Conservation (phyloP, 2,113 vertebrate species). For the Bostrychus sinensis region DNA sequence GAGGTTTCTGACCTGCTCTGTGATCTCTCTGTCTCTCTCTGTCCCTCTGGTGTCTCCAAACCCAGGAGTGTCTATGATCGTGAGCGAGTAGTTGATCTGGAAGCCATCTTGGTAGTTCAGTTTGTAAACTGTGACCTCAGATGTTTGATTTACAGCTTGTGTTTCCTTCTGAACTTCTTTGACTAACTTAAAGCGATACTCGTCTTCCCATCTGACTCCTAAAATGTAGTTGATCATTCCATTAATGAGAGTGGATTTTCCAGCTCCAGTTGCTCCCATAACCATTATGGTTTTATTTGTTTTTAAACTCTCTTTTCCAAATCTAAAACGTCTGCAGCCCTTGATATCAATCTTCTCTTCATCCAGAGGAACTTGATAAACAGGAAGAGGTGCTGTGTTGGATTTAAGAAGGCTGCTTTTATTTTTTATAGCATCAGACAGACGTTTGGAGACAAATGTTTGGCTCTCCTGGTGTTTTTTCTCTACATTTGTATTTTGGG, state of each 20-base stretch:
- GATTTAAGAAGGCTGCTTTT: background rate
- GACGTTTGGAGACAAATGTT: background rate
- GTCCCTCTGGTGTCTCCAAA: conserved; percentile 66
- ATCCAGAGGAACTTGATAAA: conserved; percentile 16
- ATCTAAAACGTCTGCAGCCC: conserved; percentile 27
- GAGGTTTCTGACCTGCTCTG: conserved; percentile 30
- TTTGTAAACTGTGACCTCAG: conserved; percentile 62
- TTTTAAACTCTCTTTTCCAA: background rate
- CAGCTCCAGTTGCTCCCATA: conserved; percentile 63
- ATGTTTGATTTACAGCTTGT: conserved; percentile 64
- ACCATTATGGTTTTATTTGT: conserved; percentile 56
- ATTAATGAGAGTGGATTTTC: conserved; percentile 58
- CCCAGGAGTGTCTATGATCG: conserved; percentile 70
- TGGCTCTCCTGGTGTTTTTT: background rate
- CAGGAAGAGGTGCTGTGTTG: rapidly evolving
- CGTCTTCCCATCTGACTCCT: conserved; percentile 51
- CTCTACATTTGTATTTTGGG: no score
- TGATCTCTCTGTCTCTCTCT: conserved; percentile 33
- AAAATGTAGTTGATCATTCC: conserved; percentile 62
- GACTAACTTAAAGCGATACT: conserved; percentile 50
- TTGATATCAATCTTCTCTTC: rapidly evolving
- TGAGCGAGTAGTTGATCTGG: conserved; percentile 47
- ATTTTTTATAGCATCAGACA: conserved; percentile 11
- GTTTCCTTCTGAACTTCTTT: background rate
- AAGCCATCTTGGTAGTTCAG: conserved; percentile 52